Evolutionary conservation across 2,797 vertebrate genomes (phyloP), one percentile per base, ranked within the genome.

Genomic region (Anas bernieri): DNA sequence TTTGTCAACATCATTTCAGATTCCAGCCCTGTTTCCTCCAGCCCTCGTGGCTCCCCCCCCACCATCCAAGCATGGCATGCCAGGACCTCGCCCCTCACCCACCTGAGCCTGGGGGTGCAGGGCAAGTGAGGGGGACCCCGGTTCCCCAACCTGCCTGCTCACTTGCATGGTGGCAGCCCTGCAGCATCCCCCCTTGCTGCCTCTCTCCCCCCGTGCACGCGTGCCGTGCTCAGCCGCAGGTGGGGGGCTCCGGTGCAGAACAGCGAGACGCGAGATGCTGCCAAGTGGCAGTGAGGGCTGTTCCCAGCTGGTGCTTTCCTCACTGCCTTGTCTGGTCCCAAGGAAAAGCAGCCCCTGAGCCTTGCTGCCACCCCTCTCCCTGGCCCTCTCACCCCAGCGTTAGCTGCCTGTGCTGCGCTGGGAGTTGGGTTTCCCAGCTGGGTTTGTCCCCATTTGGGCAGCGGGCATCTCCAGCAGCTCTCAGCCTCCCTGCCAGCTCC

Each of bases 1-100:
- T 96, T 97, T 97, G 96, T 97, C 97, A 96, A 96, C 96, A 92
- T 95, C 96, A 94, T 97, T 97, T 97, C 0, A 48, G 96, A 94
- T 96, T 96, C 88, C 76, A 83, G 77, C 91, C 94, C 68, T 84
- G 86, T 93, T 93, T 90, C 37, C 90, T 78, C 31, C 4, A 25
- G 91, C 82, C 80, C 80, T 33, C 14, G 4, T 59, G 72, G 88
- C 69, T 87, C 81, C 22, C 35, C 81, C 70, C 68, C 63, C 28
- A 2, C 94, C 91, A 82, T 92, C 74, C 63, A 91, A 93, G 81
- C 14, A 13, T 18, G 67, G 78, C 5, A 25, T 16, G 45, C 77
- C 82, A 79, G 91, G 77, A 35, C 88, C 69, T 90, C 8, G 25
- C 61, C 0, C 1, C 67, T 82, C 70, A n/a, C 48, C 59, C 31